Conservation (phyloP, 2,113 vertebrate genomes). For the Colaptes auratus region DNA sequence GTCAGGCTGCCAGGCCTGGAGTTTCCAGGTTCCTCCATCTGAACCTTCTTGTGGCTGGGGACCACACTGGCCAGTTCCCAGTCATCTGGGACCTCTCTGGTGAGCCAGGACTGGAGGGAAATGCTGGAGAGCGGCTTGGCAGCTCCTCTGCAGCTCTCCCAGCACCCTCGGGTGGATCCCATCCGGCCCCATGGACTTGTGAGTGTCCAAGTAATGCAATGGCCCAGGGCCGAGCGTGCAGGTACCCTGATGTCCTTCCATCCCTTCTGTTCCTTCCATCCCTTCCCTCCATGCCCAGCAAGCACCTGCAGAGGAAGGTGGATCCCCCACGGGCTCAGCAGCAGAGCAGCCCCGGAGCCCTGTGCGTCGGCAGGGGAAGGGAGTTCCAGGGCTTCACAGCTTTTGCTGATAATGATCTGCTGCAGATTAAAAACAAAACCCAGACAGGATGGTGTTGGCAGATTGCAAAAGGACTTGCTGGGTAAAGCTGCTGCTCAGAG, state of each 20-base stretch:
- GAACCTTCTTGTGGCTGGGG: too few relatives aligned
- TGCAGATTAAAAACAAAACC: slow-evolving; percentile 47
- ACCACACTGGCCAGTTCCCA: too few relatives aligned
- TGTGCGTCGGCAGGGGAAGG: not conserved
- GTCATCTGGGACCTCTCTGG: too few relatives aligned
- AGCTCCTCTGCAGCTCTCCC: too few relatives aligned
- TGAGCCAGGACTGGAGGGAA: too few relatives aligned
- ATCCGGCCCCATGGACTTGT: too few relatives aligned
- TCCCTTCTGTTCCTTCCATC: not conserved
- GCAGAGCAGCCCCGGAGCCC: not conserved
- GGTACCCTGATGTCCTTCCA: not conserved
- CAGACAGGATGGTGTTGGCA: slow-evolving; percentile 62
- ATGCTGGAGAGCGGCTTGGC: too few relatives aligned
- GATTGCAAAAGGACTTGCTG: slow-evolving; percentile 63
- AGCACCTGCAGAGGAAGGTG: not conserved
- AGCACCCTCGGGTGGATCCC: too few relatives aligned
- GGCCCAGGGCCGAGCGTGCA: too few relatives aligned
- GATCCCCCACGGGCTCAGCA: not conserved
- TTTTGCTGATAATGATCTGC: slow-evolving; percentile 61
- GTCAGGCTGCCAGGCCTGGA: too few relatives aligned
- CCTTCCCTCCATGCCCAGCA: not conserved
- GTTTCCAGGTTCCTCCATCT: too few relatives aligned
- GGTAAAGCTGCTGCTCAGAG: slow-evolving; percentile 57
- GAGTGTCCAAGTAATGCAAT: too few relatives aligned
- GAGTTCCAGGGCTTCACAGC: slow-evolving; percentile 53